Conservation (phyloP, 2,888 invertebrate genomes). For the Megamerina dolium region DNA sequence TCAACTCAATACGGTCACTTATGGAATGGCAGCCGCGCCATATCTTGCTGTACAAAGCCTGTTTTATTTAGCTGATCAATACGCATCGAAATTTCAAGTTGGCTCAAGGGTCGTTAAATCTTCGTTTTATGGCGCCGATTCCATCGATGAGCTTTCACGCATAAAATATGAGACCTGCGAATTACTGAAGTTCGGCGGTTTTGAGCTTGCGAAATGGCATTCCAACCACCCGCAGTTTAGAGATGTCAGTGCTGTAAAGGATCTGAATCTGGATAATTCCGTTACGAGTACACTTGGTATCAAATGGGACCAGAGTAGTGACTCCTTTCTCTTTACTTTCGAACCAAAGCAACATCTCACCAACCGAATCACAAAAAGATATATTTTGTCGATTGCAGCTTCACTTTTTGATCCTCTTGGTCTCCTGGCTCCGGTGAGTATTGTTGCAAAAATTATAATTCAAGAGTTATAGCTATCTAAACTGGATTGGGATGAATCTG, state of each 20-base stretch:
- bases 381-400: constrained; percentile 7
- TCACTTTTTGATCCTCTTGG: constrained; percentile 9
- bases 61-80: constrained; percentile 13
- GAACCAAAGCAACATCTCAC: neutral
- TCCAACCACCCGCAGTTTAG: too few species aligned
- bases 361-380: constrained; percentile 3
- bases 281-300: constrained; percentile 6
- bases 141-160: constrained; percentile 4
- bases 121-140: constrained; percentile 17
- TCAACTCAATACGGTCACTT: constrained; percentile 19
- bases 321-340: constrained; percentile 6
- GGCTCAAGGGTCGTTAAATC: constrained; percentile 11
- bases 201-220: constrained; percentile 1
- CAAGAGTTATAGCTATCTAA: constrained; percentile 5
- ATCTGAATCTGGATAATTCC: neutral
- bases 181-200: neutral
- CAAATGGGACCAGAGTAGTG: constrained; percentile 8
- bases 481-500: constrained; percentile 2
- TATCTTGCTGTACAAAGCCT: constrained; percentile 12
- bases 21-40: constrained; percentile 19
- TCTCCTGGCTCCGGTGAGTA: neutral
- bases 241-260: neutral
- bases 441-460: constrained; percentile 4
- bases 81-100: constrained; percentile 7
- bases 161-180: constrained; percentile 9